phyloP scores from a whole-genome alignment of 1,140 invertebrate genomes.

The Lordiphosa stackelbergi region DNA sequence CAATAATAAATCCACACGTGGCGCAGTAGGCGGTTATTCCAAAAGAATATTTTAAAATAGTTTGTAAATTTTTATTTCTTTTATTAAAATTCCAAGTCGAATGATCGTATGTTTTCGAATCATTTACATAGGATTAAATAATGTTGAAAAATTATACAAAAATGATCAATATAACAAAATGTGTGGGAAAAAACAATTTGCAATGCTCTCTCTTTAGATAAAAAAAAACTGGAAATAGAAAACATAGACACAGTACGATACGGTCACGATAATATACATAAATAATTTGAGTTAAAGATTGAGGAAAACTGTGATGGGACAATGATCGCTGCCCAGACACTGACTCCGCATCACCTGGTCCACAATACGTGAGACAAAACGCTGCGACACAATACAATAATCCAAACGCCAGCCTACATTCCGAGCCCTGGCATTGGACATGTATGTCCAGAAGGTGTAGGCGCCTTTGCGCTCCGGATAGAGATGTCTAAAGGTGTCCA shows the following conservation, averaged over 20 bases:
- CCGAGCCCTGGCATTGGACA: constrained; percentile 81
- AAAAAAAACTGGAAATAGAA: background rate
- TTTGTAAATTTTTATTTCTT: constrained; percentile 14
- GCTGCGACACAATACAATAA: constrained; percentile 93
- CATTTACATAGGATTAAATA: constrained; percentile 1
- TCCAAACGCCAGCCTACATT: constrained; percentile 98
- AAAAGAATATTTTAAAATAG: too few relatives aligned
- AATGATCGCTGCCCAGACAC: constrained; percentile 92
- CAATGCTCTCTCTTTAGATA: background rate
- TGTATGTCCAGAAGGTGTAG: constrained; percentile 93
- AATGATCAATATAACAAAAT: background rate
- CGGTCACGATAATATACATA: constrained; percentile 1
- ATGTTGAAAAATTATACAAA: too few relatives aligned
- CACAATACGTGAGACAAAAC: constrained; percentile 86
- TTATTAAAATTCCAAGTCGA: constrained; percentile 11
- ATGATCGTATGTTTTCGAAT: constrained; percentile 19
- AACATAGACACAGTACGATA: background rate
- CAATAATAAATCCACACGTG: too few relatives aligned
- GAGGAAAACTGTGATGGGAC: constrained; percentile 87
- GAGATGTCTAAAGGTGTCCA: constrained; percentile 92
- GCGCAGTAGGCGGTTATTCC: too few relatives aligned
- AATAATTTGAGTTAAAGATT: constrained; percentile 76
- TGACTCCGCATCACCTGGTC: constrained; percentile 87
- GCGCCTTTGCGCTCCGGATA: constrained; percentile 90
- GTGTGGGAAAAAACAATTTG: background rate